Percentiles rank a stretch among this genome's conserved stretches.
These are phyloP conservation scores for Pseudomyrmex dendroicus DNA, from an alignment of 1,140 invertebrate genomes.

Conservation along the genomic window DNA sequence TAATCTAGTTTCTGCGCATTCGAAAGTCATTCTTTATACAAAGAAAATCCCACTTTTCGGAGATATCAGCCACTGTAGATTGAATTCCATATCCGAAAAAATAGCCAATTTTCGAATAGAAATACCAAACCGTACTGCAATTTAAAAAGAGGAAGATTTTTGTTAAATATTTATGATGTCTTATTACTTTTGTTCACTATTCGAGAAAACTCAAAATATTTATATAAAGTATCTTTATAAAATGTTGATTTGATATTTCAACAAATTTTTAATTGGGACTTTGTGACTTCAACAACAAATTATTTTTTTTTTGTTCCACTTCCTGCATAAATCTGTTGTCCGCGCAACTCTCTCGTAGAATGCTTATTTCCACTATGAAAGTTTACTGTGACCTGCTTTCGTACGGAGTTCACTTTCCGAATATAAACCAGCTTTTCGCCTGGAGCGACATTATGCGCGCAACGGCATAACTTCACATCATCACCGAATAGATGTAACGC, in stretches of 20 bases:
- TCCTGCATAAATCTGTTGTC: conserved; percentile 35
- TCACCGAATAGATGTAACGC: conserved; percentile 18
- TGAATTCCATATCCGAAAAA: conserved; percentile 28
- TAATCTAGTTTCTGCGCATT: conserved; percentile 49
- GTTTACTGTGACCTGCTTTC: conserved; percentile 53
- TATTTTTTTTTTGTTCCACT: conserved; percentile 21
- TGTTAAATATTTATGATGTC: neutral
- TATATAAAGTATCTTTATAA: neutral
- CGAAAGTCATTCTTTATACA: conserved; percentile 50
- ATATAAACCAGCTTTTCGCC: conserved; percentile 43
- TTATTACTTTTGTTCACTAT: neutral
- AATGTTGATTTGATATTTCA: neutral
- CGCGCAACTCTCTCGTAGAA: conserved; percentile 9
- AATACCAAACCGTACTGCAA: neutral
- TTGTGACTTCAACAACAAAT: neutral
- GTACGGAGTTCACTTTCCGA: conserved; percentile 31
- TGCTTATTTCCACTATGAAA: conserved; percentile 38
- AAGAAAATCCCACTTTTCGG: neutral
- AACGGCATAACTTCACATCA: conserved; percentile 45
- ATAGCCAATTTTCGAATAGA: conserved; percentile 34
- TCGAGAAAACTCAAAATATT: neutral
- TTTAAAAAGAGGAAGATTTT: conserved; percentile 1
- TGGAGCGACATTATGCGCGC: conserved; percentile 38
- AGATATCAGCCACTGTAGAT: conserved; percentile 8
- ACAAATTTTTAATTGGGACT: neutral